A percentile compares a stretch with the other conserved stretches of the same genome.
phyloP scores from a whole-genome alignment of 2,113 vertebrate species.

The Grammomys dolichurus region DNA sequence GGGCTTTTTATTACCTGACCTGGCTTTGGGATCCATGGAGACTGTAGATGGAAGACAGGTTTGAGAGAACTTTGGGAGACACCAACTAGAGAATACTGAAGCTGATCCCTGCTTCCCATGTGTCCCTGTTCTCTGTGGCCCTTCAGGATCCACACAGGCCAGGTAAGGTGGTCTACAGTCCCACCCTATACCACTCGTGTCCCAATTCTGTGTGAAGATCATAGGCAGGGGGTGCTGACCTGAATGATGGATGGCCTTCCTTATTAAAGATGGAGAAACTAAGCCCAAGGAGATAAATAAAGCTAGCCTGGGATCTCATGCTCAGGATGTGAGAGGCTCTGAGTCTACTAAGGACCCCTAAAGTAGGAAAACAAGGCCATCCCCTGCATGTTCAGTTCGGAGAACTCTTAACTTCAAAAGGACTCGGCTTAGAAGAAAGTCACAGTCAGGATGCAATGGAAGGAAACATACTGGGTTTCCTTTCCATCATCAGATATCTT shows the following conservation, averaged over 20 bases:
- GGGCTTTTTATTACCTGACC: not conserved
- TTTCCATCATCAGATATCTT: conserved; percentile 70
- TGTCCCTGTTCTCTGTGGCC: not conserved
- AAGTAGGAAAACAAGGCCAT: not conserved
- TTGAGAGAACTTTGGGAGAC: not conserved
- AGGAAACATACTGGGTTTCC: conserved; percentile 49
- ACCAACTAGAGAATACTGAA: not conserved
- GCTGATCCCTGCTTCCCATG: not conserved
- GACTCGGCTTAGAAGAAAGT: not conserved
- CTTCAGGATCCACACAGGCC: not conserved
- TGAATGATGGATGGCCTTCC: not conserved
- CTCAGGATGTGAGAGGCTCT: not conserved
- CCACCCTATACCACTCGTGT: not conserved
- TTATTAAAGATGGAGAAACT: not conserved
- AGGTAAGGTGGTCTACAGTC: not conserved
- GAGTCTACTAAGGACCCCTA: not conserved
- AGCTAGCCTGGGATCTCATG: not conserved
- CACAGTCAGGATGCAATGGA: not conserved
- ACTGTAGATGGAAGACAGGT: not conserved
- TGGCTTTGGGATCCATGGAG: not conserved
- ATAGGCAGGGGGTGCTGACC: not conserved
- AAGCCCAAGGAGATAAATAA: not conserved
- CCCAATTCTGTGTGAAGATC: not conserved
- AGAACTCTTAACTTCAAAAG: conserved; percentile 32
- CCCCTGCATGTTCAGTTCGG: not conserved